Evolutionary conservation across 2,113 vertebrate genomes (phyloP), one percentile per base, ranked within the genome.

Genomic region (Mustela nigripes): DNA sequence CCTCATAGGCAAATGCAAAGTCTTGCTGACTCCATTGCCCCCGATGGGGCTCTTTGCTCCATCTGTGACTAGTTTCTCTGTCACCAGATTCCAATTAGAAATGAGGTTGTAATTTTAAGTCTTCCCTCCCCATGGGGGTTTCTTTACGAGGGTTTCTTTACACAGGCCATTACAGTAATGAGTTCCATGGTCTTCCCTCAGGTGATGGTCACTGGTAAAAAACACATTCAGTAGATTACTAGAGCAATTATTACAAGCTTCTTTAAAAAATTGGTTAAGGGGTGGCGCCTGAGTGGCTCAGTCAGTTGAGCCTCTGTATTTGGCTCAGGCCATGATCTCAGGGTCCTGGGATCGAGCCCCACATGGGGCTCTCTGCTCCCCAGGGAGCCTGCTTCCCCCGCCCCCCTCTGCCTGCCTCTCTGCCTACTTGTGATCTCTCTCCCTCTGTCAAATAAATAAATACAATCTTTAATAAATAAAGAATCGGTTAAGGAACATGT

Each of bases 31-130:
- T 63, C 22, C 58, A 15, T 42, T 15, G 39, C n/a, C 33, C 48
- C 42, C 85, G 58, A 65, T 11, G 45, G 62, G 18, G 50, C 45
- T 69, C 58, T 48, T 33, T 2, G 22, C 65, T 80, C 53, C 58
- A 36, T 19, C 45, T 39, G 50, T 76, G 42, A 58, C 86, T 42
- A 7, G 69, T 76, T 65, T 97, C 82, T 81, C 42, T 88, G 87
- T 62, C 82, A 92, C 10, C 42, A 5, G 73, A 96, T 62, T 83
- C 79, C 90, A 95, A 85, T 96, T 96, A 98, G 83, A 93, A 95
- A 58, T 19, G 67, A 80, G 69, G 33, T 33, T 83, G 56, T 9
- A 33, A 56, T 15, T 81, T 58, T 91, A 36, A 95, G 91, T 36
- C 71, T 65, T 48, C 39, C 19, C n/a, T 95, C 63, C 94, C 88